Evolutionary conservation across 2,888 invertebrate genomes (phyloP).

Genomic region (Venustoraphidia nigricollis): DNA sequence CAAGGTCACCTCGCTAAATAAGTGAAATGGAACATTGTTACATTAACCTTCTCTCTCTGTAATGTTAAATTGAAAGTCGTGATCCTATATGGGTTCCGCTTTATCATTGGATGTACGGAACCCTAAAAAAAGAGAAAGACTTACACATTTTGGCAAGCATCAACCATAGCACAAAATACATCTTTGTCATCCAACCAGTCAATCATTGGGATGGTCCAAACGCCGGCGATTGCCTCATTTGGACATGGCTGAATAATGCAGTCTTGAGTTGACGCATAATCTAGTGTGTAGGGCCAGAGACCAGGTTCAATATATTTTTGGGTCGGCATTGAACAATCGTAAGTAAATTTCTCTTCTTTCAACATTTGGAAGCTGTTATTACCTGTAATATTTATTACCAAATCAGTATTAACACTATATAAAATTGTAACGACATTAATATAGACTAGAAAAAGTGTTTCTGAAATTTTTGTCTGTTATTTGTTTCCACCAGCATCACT

Average conservation of each 20-base stretch:
- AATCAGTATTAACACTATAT: neutral
- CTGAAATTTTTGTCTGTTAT: too few species aligned
- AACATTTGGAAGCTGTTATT: constrained; percentile 34
- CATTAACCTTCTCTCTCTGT: too few species aligned
- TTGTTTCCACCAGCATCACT: too few species aligned
- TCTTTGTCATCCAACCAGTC: constrained; percentile 31
- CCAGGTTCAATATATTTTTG: constrained; percentile 27
- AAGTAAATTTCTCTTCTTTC: constrained; percentile 29
- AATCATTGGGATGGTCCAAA: constrained; percentile 46
- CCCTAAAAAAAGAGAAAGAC: constrained; percentile 6
- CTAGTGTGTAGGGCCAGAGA: constrained; percentile 48
- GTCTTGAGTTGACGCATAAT: constrained; percentile 34
- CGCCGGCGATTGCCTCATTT: constrained; percentile 27
- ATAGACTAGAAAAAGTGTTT: too few species aligned
- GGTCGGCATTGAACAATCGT: constrained; percentile 43
- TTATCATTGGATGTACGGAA: too few species aligned
- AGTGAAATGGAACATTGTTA: too few species aligned
- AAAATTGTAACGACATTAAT: neutral
- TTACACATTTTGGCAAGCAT: constrained; percentile 33
- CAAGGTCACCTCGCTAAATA: too few species aligned
- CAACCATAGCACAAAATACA: constrained; percentile 37
- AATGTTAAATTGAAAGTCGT: too few species aligned
- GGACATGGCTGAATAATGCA: constrained; percentile 39
- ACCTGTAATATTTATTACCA: constrained; percentile 12
- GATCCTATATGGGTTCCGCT: too few species aligned